Base-by-base conservation (phyloP, 2,888 invertebrate genomes). In the Congeria kusceri region DNA sequence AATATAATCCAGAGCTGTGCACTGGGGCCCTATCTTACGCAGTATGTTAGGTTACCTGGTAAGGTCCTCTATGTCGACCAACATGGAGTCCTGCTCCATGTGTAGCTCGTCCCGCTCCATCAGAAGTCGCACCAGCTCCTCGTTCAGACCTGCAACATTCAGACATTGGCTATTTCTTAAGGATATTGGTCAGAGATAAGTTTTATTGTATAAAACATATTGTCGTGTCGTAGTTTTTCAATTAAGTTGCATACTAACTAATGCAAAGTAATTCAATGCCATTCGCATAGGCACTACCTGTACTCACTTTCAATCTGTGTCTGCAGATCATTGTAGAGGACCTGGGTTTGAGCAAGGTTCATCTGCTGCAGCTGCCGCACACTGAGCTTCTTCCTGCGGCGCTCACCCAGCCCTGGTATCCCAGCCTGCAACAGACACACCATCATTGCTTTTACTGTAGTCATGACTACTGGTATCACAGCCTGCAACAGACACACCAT, bases 71-170 rank as follows among this genome's bases (percentile, higher is more conserved):
- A 99, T 98, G 93, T 99, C 98, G 47, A 98, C 98, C 86, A 98
- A 95, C 96, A 98, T 98, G 53, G 98, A 98, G 94, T 99, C 99
- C 94, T 99, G 98, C 85, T 97, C 97, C 98, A 99, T 98, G 94
- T 98, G 98, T 63, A 98, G 95, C 94, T 98, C 98, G 94, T 99
- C 99, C 85, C 98, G 95, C 90, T 97, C 97, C 95, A 98, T 96
- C 89, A 99, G 94, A 93, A 97, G 95, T 93, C 96, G 96, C 72
- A 99, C 98, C 87, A 99, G 95, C 73, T 96, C 96, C 93, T 98
- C 97, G 94, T 99, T 99, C 86, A 98, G 95, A 85, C 84, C 91
- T 91, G 83, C 9, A 74, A 59, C 58, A 67, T 58, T 7, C 20
- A 25, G n/a, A n/a, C n/a, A n/a, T n/a, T n/a, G n/a, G n/a, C n/a